A percentile compares a stretch with the other conserved stretches of the same genome.
Conservation (phyloP, 1,140 invertebrate genomes). For the Mactra quadrangularis region DNA sequence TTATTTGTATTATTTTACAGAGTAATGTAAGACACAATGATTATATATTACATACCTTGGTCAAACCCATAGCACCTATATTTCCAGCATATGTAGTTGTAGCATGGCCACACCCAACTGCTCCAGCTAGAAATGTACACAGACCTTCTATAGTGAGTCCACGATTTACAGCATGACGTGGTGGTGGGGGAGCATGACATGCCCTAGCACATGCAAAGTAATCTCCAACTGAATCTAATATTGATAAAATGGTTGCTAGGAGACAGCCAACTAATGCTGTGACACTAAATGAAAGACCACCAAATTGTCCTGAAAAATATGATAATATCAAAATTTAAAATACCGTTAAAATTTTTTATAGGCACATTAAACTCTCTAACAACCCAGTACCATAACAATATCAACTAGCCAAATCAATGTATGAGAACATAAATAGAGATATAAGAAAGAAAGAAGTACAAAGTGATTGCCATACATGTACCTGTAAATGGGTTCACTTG, state of each 20-base stretch:
- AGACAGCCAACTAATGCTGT: constrained; percentile 68
- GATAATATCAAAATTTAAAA: neutral
- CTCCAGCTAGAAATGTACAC: constrained; percentile 91
- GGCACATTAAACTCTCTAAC: too few relatives aligned
- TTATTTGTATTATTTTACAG: too few relatives aligned
- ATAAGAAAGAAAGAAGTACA: too few relatives aligned
- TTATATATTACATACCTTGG: constrained; percentile 79
- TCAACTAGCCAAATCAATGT: too few relatives aligned
- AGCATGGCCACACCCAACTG: constrained; percentile 92
- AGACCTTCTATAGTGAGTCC: constrained; percentile 91
- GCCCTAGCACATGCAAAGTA: constrained; percentile 71
- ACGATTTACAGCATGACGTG: constrained; percentile 71
- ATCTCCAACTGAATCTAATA: constrained; percentile 80
- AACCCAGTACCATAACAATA: too few relatives aligned
- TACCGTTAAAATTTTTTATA: too few relatives aligned
- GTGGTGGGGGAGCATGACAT: constrained; percentile 68
- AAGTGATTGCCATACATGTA: too few relatives aligned
- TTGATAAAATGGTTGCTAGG: constrained; percentile 69
- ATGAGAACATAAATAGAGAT: too few relatives aligned
- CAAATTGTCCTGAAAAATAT: constrained; percentile 70
- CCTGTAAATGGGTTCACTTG: too few relatives aligned
- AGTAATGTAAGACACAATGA: too few relatives aligned
- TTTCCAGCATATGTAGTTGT: constrained; percentile 94
- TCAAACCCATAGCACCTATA: constrained; percentile 92
- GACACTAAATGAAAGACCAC: constrained; percentile 63